phyloP scores from a whole-genome alignment of 2,797 vertebrate species.

The Epinephelus malabaricus region DNA sequence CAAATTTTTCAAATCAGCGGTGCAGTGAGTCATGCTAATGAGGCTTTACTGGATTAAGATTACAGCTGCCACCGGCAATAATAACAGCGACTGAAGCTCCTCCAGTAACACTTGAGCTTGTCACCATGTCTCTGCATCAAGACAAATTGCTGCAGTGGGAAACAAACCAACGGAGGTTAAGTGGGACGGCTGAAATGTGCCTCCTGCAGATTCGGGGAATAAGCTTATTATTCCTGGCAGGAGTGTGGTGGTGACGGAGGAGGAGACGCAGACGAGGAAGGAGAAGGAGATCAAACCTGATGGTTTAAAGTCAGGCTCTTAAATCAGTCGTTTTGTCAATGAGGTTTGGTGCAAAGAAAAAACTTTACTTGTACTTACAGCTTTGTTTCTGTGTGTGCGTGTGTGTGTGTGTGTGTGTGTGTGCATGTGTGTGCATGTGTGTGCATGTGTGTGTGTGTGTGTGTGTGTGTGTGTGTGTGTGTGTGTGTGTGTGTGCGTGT shows the following conservation, averaged over 20 bases:
- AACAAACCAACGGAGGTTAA: constrained; percentile 8
- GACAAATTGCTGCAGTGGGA: constrained; percentile 19
- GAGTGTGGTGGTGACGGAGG: neutral
- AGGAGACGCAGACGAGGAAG: neutral
- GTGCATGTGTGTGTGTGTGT: constrained; percentile 1
- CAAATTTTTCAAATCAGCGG: neutral
- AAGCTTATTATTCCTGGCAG: constrained; percentile 20
- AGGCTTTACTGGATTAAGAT: constrained; percentile 45
- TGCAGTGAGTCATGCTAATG: constrained; percentile 3
- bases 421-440: constrained; percentile 8
- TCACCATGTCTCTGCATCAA: constrained; percentile 42
- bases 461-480: neutral
- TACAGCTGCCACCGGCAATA: constrained; percentile 29
- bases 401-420: too few species aligned
- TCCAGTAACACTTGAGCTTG: constrained; percentile 33
- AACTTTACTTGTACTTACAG: neutral
- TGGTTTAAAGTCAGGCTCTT: too few species aligned
- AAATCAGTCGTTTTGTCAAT: neutral
- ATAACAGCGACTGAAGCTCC: constrained; percentile 11
- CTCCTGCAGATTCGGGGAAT: constrained; percentile 5
- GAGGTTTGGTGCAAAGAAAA: constrained; percentile 11
- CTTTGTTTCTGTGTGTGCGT: too few species aligned
- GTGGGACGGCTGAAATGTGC: neutral
- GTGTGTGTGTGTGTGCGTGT: too few species aligned
- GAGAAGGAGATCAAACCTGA: neutral